A percentile compares a stretch with the other conserved stretches of the same genome.
Conservation (phyloP, 2,113 vertebrate genomes). For the Aleadryas rufinucha region DNA sequence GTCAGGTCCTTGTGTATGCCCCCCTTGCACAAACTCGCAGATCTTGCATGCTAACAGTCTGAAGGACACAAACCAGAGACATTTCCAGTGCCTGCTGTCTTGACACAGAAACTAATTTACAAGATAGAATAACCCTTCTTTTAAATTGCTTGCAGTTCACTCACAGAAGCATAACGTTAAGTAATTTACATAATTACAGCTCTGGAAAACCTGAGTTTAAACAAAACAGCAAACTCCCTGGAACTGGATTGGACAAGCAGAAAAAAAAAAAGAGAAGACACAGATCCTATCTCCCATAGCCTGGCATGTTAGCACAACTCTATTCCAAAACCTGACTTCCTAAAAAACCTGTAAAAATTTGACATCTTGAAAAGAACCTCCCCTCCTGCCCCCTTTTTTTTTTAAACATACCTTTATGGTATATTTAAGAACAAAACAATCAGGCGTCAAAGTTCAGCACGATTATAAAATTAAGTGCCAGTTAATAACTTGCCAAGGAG, state of each 20-base stretch:
- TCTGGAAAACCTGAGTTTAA: neutral
- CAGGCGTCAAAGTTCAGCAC: neutral
- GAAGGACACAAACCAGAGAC: neutral
- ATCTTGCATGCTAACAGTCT: neutral
- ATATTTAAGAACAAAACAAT: neutral
- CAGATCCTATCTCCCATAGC: neutral
- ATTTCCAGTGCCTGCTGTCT: neutral
- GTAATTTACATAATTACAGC: constrained; percentile 1
- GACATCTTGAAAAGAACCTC: neutral
- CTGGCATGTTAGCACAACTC: neutral
- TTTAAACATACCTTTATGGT: neutral
- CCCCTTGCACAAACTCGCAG: neutral
- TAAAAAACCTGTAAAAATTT: neutral
- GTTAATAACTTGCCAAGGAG: neutral
- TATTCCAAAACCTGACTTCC: neutral
- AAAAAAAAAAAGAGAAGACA: neutral
- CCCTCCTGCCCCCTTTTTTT: fast-evolving
- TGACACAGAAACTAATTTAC: neutral
- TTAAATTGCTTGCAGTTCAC: neutral
- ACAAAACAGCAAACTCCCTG: neutral
- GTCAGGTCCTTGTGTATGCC: neutral
- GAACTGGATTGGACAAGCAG: neutral
- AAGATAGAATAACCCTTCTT: neutral
- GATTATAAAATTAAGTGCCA: neutral
- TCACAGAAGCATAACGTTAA: neutral